A percentile compares a stretch with the other conserved stretches of the same genome.
phyloP scores from a whole-genome alignment of 2,113 vertebrate species.

The Thomomys bottae region DNA sequence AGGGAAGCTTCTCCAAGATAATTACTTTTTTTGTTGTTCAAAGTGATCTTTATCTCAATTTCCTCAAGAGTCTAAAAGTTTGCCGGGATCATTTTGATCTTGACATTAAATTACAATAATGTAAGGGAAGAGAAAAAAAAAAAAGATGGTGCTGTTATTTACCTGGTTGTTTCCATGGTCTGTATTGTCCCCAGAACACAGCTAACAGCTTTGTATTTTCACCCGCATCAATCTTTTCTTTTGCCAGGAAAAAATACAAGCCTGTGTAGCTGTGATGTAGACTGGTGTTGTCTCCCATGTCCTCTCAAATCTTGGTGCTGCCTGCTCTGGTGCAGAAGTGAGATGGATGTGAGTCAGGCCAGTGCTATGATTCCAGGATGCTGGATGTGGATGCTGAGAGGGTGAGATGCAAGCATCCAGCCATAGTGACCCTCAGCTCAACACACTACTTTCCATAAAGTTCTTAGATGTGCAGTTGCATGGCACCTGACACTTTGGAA shows the following conservation, averaged over 20 bases:
- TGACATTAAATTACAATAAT: slow-evolving; percentile 55
- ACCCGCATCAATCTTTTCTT: not conserved
- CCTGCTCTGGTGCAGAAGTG: not conserved
- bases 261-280: not conserved
- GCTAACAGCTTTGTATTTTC: not conserved
- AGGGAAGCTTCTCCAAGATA: slow-evolving; percentile 38
- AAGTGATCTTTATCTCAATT: slow-evolving; percentile 40
- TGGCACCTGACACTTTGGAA: too few species aligned
- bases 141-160: not conserved
- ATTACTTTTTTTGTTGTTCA: slow-evolving; percentile 39
- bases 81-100: slow-evolving; percentile 40
- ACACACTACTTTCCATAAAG: too few species aligned
- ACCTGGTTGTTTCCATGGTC: not conserved
- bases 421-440: too few species aligned
- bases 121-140: not conserved
- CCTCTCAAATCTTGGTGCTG: not conserved
- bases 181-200: not conserved
- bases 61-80: slow-evolving; percentile 4
- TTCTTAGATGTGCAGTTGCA: too few species aligned
- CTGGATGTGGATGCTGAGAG: not conserved
- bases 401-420: too few species aligned
- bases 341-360: not conserved
- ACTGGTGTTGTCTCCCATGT: not conserved
- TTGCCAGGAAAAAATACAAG: not conserved
- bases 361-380: not conserved